Percentiles rank a stretch among this genome's conserved stretches.
Conservation (phyloP, 1,140 invertebrate species). For the Melipona quadrifasciata region DNA sequence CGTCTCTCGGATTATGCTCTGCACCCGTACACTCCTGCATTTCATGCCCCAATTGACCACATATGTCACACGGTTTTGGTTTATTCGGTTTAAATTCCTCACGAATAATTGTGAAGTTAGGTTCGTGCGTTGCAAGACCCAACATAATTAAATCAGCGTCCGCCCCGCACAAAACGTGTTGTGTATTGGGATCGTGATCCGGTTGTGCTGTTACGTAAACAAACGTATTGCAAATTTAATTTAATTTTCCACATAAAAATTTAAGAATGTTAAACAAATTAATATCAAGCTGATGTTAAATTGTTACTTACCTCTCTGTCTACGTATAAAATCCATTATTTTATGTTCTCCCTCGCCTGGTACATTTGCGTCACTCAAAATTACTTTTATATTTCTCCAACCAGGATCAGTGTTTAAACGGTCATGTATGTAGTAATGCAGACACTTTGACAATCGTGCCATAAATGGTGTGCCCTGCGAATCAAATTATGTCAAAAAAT, state of each 20-base stretch:
- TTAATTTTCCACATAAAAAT: not conserved
- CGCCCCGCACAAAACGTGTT: constrained; percentile 98
- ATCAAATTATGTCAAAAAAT: constrained; percentile 16
- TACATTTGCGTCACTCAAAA: constrained; percentile 98
- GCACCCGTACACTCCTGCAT: constrained; percentile 96
- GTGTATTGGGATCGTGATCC: constrained; percentile 98
- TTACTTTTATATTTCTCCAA: constrained; percentile 97
- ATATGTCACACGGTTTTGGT: constrained; percentile 97
- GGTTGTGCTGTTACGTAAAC: constrained; percentile 88
- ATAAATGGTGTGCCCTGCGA: constrained; percentile 97
- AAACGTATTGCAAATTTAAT: constrained; percentile 33
- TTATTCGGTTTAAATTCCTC: constrained; percentile 99
- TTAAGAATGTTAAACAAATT: too few relatives aligned
- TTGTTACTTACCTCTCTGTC: constrained; percentile 88
- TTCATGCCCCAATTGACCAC: constrained; percentile 97
- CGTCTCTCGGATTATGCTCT: constrained; percentile 80
- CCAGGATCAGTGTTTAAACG: constrained; percentile 96
- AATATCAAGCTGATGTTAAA: not conserved
- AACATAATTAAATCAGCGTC: constrained; percentile 99
- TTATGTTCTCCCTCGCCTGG: constrained; percentile 99
- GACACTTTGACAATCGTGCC: constrained; percentile 95
- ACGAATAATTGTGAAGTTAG: constrained; percentile 98
- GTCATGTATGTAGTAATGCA: constrained; percentile 98
- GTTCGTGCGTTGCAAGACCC: constrained; percentile 98
- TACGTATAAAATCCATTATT: constrained; percentile 99